Evolutionary conservation across 2,113 vertebrate genomes (phyloP), one percentile per base, ranked within the genome.

Genomic region (Parotia lawesii): DNA sequence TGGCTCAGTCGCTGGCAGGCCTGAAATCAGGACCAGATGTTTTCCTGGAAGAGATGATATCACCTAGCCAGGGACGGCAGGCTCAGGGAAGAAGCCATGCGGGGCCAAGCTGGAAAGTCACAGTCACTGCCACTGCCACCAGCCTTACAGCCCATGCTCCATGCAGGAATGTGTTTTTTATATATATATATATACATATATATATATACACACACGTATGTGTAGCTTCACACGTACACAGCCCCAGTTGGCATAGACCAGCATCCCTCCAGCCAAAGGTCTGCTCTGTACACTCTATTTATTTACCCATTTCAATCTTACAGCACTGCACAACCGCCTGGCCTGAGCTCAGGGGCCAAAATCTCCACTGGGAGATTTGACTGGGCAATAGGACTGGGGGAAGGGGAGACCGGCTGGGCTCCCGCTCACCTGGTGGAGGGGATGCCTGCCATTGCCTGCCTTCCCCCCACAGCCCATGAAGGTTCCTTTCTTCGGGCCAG

Each of bases 1-100:
- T 24, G 3, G 51, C 64, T 93, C 2, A 0, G 65, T 76, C 0
- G 0, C 75, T 1, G 0, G 71, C 74, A 93, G 82, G 54, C 47
- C 84, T 84, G 70, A 94, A 95, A 95, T 95, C 64, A 88, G 73
- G 79, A 92, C 90, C 94, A 95, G 87, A 94, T 91, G 85, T 96
- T 91, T 91, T 67, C 73, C 90, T 90, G 76, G 69, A 93, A 77
- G 44, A 54, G 48, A 94, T 80, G 60, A 66, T 90, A 87, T 88
- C 82, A 84, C 85, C 88, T 88, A 91, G 56, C n/a, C 57, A 48
- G 65, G 72, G 57, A 90, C 1, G 0, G 38, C 69, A 69, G 54
- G 82, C 74, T 70, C 7, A 5, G 28, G 45, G 54, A 71, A 77
- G 42, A 72, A 61, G 58, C 35, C 0, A 0, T 11, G 29, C 2